These are phyloP conservation scores for Brenthis hecate DNA, from an alignment of 2,888 invertebrate species.

Conservation along the genomic window DNA sequence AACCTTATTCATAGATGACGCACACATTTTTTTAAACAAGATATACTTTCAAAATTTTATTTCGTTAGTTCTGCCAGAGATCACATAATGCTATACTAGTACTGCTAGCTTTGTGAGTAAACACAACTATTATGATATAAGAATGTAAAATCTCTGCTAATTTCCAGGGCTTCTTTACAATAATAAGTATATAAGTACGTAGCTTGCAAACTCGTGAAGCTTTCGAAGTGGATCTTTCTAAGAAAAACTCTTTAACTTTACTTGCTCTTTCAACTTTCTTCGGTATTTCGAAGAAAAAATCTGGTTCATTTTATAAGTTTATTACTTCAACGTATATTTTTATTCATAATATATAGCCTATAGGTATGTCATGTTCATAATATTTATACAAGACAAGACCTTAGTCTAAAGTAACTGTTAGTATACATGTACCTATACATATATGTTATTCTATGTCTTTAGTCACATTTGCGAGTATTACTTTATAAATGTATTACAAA, in stretches of 20 bases:
- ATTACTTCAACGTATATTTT: background rate
- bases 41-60: too few relatives aligned
- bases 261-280: conserved; percentile 21
- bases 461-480: too few relatives aligned
- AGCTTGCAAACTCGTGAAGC: conserved; percentile 17
- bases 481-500: too few relatives aligned
- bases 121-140: conserved; percentile 3
- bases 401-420: too few relatives aligned
- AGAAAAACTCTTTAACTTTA: conserved; percentile 30
- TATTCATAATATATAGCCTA: too few relatives aligned
- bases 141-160: conserved; percentile 1
- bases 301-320: conserved; percentile 6
- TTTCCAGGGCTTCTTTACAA: conserved; percentile 1
- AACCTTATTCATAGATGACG: too few relatives aligned
- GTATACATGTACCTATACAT: too few relatives aligned
- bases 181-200: conserved; percentile 18
- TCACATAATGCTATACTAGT: background rate
- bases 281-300: conserved; percentile 19
- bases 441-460: too few relatives aligned
- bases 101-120: background rate
- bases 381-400: background rate
- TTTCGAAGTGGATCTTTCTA: conserved; percentile 20
- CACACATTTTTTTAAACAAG: too few relatives aligned
- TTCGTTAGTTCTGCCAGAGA: too few relatives aligned
- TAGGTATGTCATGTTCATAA: background rate